Conservation (phyloP, 2,888 invertebrate genomes). For the Pherbina coryleti region DNA sequence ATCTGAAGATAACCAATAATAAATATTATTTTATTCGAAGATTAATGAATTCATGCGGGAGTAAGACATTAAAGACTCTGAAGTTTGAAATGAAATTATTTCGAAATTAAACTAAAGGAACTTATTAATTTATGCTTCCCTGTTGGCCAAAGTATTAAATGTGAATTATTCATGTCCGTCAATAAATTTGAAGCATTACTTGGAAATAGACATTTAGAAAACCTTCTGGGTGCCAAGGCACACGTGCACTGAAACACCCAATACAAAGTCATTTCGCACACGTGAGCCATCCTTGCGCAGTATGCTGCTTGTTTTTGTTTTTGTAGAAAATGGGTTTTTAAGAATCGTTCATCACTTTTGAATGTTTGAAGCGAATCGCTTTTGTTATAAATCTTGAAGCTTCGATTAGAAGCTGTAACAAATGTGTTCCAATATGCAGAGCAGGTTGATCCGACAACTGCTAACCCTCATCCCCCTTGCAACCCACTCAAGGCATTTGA, state of each 20-base stretch:
- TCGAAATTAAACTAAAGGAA: no score
- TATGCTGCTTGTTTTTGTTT: slow-evolving; percentile 32
- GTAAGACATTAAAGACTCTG: no score
- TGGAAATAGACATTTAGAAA: slow-evolving; percentile 29
- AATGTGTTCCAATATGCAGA: slow-evolving; percentile 50
- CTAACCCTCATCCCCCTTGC: not conserved
- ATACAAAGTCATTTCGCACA: slow-evolving; percentile 43
- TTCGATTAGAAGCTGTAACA: slow-evolving; percentile 54
- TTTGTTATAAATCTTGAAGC: slow-evolving; percentile 55
- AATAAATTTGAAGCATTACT: slow-evolving; percentile 28
- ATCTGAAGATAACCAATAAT: no score
- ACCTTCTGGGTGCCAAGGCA: slow-evolving; percentile 6
- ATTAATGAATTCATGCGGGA: no score
- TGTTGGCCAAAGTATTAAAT: slow-evolving; percentile 21
- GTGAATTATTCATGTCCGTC: slow-evolving; percentile 25
- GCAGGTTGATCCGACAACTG: not conserved
- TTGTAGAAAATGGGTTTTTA: slow-evolving; percentile 51
- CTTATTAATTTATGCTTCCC: slow-evolving; percentile 24
- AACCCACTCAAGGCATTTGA: not conserved
- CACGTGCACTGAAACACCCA: slow-evolving; percentile 1
- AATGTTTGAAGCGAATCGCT: slow-evolving; percentile 30
- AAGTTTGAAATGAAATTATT: no score
- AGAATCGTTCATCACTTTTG: slow-evolving; percentile 53
- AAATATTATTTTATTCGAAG: no score
- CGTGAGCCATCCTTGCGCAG: slow-evolving; percentile 35